Base-by-base conservation (phyloP, 2,888 invertebrate species). In the Ryuthela nishihirai region DNA sequence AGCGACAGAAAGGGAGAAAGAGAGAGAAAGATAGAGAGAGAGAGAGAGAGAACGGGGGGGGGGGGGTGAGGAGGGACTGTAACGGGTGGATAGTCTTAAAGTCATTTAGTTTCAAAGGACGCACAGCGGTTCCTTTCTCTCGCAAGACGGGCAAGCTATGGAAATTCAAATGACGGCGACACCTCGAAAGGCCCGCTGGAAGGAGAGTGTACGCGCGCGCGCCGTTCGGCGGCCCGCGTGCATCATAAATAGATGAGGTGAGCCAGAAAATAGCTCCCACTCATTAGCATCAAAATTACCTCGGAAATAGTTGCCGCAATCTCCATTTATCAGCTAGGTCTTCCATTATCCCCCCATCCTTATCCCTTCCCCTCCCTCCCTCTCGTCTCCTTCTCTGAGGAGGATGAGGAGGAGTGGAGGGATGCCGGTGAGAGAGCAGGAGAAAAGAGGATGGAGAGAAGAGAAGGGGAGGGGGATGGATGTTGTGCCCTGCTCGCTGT, bases 281-380 rank as follows among this genome's bases (percentile, higher is more conserved):
- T 56, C 56, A 56, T 56, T 56, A 56, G 56, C 56, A 56, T 56
- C 42, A 56, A 56, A 56, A 56, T 56, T 56, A 56, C 56, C 56
- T 56, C 42, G 21, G 23, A 50, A 46, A 29, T 41, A 53, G 53
- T n/a, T n/a, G n/a, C n/a, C n/a, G n/a, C n/a, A n/a, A n/a, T n/a
- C n/a, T n/a, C n/a, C n/a, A n/a, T n/a, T n/a, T n/a, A n/a, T n/a
- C n/a, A n/a, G n/a, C n/a, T n/a, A n/a, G n/a, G n/a, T n/a, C n/a
- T n/a, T n/a, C n/a, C n/a, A n/a, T n/a, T n/a, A n/a, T n/a, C 45
- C 40, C 23, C 17, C 41, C 24, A 40, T 23, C 9, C 36, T 7
- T 17, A 21, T 23, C 9, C 44, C 15, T n/a, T 10, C 26, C 10
- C 15, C 26, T n/a, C 32, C 36, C 9, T 29, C 42, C 38, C 42